Base-by-base conservation (phyloP, 92 coral and sea anemone genomes). In the Umimayanthus chanpuru region DNA sequence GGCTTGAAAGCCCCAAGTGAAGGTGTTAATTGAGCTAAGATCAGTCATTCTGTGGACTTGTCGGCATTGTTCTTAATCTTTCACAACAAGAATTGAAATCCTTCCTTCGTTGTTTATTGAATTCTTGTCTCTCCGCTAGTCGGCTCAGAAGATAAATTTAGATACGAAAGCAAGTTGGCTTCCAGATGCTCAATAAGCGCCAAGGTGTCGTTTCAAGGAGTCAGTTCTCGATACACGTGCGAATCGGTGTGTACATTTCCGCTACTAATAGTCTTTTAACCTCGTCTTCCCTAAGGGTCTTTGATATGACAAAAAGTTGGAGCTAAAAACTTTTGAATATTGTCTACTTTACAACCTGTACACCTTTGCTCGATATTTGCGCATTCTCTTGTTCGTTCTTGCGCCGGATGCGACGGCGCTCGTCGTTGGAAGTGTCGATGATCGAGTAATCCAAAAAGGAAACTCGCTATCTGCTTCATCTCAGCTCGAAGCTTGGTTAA, bases 11-110 rank as follows among this genome's bases (percentile, higher is more conserved):
- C 87, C 14, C 58, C 58, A 71, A 70, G 74, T 68, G 55, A 6
- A 83, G 87, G 87, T 83, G 87, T 71, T 83, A 83, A 83, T 83
- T 83, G 87, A 83, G 74, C 40, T 83, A 71, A 70, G 87, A 68
- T 71, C 53, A 38, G 53, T 75, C 75, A 81, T 81, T 81, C 86
- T 81, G 56, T 83, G 74, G 29, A n/a, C 4, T 50, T 83, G 87
- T 83, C 78, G 78, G 76, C 78, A 83, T 83, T 83, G 87, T 83
- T 70, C 61, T 71, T 83, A 47, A 83, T 83, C 87, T 83, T 83
- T 83, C 38, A 83, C 78, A 83, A 83, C 87, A 68, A 83, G 87
- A 83, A 61, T 58, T 39, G 74, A 65, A 81, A 65, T 21, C 55
- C 53, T 65, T 81, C 85, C 65, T 44, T 68, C 41, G 74, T 68